Evolutionary conservation across 1,140 invertebrate genomes (phyloP), one percentile per base, ranked within the genome.

Genomic region (Sitodiplosis mosellana): DNA sequence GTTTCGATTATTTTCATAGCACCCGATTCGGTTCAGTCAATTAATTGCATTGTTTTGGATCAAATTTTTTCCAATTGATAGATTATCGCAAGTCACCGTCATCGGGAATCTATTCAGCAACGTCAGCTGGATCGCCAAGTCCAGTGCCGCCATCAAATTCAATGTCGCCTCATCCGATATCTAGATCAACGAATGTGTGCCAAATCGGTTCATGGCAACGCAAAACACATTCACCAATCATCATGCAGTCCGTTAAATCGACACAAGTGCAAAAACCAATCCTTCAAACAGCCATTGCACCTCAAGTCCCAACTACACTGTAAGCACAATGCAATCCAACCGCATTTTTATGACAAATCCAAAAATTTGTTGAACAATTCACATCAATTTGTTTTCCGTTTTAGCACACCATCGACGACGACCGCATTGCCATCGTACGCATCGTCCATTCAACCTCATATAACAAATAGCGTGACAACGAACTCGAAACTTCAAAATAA

Each of bases 181-280:
- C 73, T 51, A 67, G 58, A 53, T 81, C 83, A 2, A 81, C 81
- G 42, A 81, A 83, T 2, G 63, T 81, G 18, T 77, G 80, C 57
- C 76, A 80, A 42, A 82, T 79, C 77, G 76, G 81, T n/a, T 80
- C 81, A 41, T 64, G 61, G 45, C 72, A 83, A 38, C 81, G 85
- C 59, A 82, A 86, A 55, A 81, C 80, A 1, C 88, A 93, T 57
- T 80, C 87, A 14, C 89, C 88, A 0, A 87, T 94, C 48, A 92
- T 94, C 33, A 93, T 94, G 89, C 89, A 94, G 60, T 89, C 87
- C 19, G 91, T 94, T 1, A 91, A 90, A 60, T 90, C 86, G 69
- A 91, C 87, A 1, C 87, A 90, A 63, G 88, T 93, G 5, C 86
- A 91, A 57, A 94, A 94, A 64, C 91, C 91, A 0, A 77, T 92